Base-by-base conservation (phyloP, 2,797 vertebrate genomes). In the Adrianichthys oophorus region DNA sequence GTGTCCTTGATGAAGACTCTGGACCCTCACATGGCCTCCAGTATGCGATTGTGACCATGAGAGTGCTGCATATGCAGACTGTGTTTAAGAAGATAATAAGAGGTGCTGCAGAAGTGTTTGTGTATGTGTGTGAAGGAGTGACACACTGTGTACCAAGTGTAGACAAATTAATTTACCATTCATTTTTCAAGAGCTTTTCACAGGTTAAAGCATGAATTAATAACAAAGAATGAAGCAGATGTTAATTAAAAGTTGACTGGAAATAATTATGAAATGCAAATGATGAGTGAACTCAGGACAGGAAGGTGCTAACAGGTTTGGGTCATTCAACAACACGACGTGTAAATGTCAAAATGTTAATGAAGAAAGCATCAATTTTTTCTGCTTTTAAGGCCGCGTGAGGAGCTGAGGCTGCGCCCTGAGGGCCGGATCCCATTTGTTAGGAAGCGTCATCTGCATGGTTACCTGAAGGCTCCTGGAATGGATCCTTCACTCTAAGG, bases 261-360 rank as follows among this genome's bases (percentile, higher is more conserved):
- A 61, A 84, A 83, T 87, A 86, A 87, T 87, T 86, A 84, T 79
- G 67, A 85, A 81, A 89, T 83, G 79, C 75, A 87, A 85, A 86
- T 86, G 37, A 17, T 47, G 41, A 26, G 4, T 76, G 70, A 73
- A 70, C 61, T 70, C 23, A 19, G 14, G 32, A 62, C 4, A 47
- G 48, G 15, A 16, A 68, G 66, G 62, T 62, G 76, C 45, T 44
- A 10, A 42, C 56, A 68, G 65, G 70, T 78, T 70, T 47, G 64
- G 73, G 67, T 74, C 73, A 76, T 18, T 52, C 26, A 16, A 21
- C 4, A 1, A 10, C 2, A 51, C 57, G 40, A 51, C 4, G 17
- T 29, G 52, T 15, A 78, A 78, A 85, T 74, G 74, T 80, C 78
- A 80, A 63, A 55, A 15, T 45, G 3, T 59, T 78, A 68, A 78